Conservation (phyloP, 2,113 vertebrate species). For the Ranitomeya variabilis region DNA sequence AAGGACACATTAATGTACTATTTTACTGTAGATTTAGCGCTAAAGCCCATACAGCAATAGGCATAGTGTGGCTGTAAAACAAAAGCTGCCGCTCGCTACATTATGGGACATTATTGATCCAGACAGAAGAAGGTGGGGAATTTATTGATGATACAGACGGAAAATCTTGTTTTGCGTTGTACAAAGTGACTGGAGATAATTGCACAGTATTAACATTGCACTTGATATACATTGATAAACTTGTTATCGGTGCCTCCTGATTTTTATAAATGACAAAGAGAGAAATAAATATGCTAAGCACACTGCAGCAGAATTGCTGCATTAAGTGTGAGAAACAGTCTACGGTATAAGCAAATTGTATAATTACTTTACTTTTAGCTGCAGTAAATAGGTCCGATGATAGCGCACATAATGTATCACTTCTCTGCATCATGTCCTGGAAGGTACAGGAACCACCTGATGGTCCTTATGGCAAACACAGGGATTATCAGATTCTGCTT, state of each 20-base stretch:
- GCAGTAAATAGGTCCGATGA: neutral
- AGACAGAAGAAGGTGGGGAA: neutral
- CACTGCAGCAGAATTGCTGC: neutral
- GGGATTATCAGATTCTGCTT: neutral
- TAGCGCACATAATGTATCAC: neutral
- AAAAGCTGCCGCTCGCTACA: neutral
- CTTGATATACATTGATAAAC: constrained; percentile 16
- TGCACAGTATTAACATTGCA: neutral
- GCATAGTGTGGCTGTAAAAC: constrained; percentile 12
- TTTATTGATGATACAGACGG: constrained; percentile 1
- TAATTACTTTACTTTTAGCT: neutral
- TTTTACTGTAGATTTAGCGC: constrained; percentile 14
- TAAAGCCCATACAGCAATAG: constrained; percentile 23
- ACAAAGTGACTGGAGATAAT: constrained; percentile 1
- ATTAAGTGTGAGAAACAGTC: neutral
- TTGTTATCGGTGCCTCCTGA: neutral
- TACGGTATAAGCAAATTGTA: neutral
- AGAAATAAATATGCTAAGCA: neutral
- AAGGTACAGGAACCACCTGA: neutral
- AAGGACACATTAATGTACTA: constrained; percentile 29
- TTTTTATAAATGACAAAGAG: neutral
- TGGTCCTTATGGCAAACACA: neutral
- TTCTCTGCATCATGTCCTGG: neutral
- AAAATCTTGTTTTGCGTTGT: constrained; percentile 13
- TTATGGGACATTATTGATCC: constrained; percentile 34